Base-by-base conservation (phyloP, 2,113 vertebrate species). In the Polypterus bichir region DNA sequence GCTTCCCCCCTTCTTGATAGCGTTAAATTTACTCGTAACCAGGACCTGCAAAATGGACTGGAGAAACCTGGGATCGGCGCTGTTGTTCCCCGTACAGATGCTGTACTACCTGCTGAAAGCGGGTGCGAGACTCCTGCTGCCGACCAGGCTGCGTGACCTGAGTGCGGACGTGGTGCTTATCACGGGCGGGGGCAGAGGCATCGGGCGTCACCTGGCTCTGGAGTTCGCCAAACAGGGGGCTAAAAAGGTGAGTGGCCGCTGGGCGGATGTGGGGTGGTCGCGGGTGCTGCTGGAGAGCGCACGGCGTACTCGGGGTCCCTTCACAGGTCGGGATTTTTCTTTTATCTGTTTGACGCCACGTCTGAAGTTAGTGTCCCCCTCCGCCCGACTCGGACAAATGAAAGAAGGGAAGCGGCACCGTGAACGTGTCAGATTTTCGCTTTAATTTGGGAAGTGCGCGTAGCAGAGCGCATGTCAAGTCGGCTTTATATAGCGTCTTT, bases 111-210 rank as follows among this genome's bases (percentile, higher is more conserved):
- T 89, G 70, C 68, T 82, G 27, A 88, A 81, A 59, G 92, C 91
- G 0, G 79, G 81, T 45, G 70, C 86, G 67, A 73, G 75, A 9
- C 57, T 77, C 70, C 58, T 93, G 75, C 59, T 92, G 70, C 91
- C 93, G 9, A 76, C 79, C 78, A 80, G 74, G 59, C 84, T 81
- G 61, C 90, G 88, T 67, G 91, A 91, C 75, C 78, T 97, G 81
- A 70, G 72, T 68, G 77, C 74, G 74, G 94, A 97, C 70, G 86
- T 75, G 69, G 93, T 97, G 49, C 83, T 98, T 73, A 80, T 98
- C 79, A 98, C 96, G 59, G 96, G 96, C 6, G 94, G 96, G 59
- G 96, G 96, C 73, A 78, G 94, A 62, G 96, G 96, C 76, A 98
- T 98, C 77, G 96, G 96, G 2, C 90, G 93, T 46, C 88, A 94